Evolutionary conservation across 1,140 invertebrate species (phyloP).

Genomic region (Myzus persicae): DNA sequence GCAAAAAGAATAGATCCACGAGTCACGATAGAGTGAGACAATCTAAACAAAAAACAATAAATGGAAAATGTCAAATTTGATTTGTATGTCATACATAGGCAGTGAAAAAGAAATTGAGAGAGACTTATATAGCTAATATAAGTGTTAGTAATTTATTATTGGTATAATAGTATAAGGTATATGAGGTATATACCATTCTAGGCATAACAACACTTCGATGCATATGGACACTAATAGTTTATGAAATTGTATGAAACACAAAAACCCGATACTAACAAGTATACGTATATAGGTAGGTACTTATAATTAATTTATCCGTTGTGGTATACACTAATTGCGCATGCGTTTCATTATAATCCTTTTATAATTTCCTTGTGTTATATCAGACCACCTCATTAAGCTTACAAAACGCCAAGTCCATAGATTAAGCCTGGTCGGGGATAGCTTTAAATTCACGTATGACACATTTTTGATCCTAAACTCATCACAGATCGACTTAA

Average conservation of each 20-base stretch:
- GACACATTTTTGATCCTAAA: slow-evolving; percentile 14
- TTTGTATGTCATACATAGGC: neutral
- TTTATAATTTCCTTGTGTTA: neutral
- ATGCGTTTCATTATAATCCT: neutral
- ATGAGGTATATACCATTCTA: no score
- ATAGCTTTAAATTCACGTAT: neutral
- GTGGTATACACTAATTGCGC: neutral
- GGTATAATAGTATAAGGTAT: no score
- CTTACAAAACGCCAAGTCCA: neutral
- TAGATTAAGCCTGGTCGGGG: neutral
- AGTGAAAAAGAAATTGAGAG: neutral
- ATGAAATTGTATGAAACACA: neutral
- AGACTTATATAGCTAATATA: neutral
- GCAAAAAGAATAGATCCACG: neutral
- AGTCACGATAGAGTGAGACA: neutral
- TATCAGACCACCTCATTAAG: neutral
- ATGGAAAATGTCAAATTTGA: neutral
- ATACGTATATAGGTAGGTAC: neutral
- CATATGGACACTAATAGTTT: neutral
- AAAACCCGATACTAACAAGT: neutral
- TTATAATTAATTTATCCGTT: neutral
- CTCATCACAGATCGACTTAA: slow-evolving; percentile 2
- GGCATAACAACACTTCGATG: no score
- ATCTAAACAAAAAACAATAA: neutral
- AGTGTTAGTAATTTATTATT: neutral